Evolutionary conservation across 1,140 invertebrate genomes (phyloP), one percentile per base, ranked within the genome.

Genomic region (Stratiolaelaps scimitus): DNA sequence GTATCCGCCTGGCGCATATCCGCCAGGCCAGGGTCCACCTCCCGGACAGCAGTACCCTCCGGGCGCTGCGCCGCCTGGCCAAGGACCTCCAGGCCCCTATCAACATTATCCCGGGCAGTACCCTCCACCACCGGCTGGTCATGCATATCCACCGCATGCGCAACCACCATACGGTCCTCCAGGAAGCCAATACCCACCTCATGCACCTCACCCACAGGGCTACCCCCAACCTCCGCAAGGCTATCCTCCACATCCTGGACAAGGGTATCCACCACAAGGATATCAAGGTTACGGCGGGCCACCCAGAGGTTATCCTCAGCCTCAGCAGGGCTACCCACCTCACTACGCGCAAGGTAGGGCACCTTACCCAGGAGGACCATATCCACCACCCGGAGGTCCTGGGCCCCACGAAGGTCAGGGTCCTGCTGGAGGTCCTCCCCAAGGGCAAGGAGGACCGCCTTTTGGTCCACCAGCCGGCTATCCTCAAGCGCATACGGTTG

Each of bases 31-130:
- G 34, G 53, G 53, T 26, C 53, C 53, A 29, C 53, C 53, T 17
- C 53, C 53, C 26, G 53, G 53, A 2, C 53, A 60, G 53, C 53
- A 60, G 53, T 60, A 60, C 34, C 53, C 53, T 17, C 53, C 53
- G 15, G 53, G 53, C 1, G 53, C 26, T 15, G 26, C 34, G 26
- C 53, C 53, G 20, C 53, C 53, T 17, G 53, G 53, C 20, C 53
- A 60, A 26, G 53, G 53, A 29, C 53, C 53, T 60, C 53, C 53
- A 23, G 53, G 53, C 15, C 53, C 26, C 4, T 60, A 60, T 23
- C 53, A 60, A 26, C 53, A 60, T 29, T 60, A 60, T 26, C 53
- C 53, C 15, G 53, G 53, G 26, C 26, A 26, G 23, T 60, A 60
- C 26, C 53, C 53, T 15, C 26, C 34, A 6, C 34, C 53, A 19